Base-by-base conservation (phyloP, 64 coral and sea anemone species). In the Stichodactyla mertensii region DNA sequence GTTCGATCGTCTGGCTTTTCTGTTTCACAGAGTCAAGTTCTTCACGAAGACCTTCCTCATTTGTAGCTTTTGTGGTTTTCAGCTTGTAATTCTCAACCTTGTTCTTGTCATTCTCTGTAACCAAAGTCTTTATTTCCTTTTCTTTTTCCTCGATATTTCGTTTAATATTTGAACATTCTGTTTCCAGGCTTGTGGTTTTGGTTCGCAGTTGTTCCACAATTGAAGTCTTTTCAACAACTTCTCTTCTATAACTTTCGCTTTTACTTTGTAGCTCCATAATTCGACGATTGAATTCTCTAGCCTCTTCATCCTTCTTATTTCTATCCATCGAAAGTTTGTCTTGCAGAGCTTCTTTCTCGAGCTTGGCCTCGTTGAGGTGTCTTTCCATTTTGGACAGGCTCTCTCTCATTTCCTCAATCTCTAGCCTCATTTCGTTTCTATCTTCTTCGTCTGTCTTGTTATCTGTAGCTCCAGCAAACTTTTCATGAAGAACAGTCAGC, bases 1-100 rank as follows among this genome's bases (percentile, higher is more conserved):
- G 57, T 55, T 99, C 97, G 15, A 92, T 78, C 74, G 94, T 89
- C 54, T 95, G 90, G 15, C 82, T 92, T 15, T 92, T 99, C 79
- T 91, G 58, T 52, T 99, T 99, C 77, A 95, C 85, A 31, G 93
- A 94, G 51, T 90, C 97, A n/a, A 99, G 87, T 27, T 95, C 97
- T 77, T 79, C 88, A 4, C 86, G 89, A 66, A 95, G 57, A 66
- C 87, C 88, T 4, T 92, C 89, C 57, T 89, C 89, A 15, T 57
- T 66, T 14, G 61, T 77, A n/a, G 77, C 70, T 24, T n/a, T 84
- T 2, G 85, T 54, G 23, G 88, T 67, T 59, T 94, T 92, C 11
- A 89, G 52, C 27, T 85, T 78, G 36, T 84, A 69, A 78, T 84
- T 64, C 77, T 97, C 88, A 66, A 58, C 74, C 78, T 78, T 92